Base-by-base conservation (phyloP, 2,888 invertebrate species). In the Sarcophaga rosellei region DNA sequence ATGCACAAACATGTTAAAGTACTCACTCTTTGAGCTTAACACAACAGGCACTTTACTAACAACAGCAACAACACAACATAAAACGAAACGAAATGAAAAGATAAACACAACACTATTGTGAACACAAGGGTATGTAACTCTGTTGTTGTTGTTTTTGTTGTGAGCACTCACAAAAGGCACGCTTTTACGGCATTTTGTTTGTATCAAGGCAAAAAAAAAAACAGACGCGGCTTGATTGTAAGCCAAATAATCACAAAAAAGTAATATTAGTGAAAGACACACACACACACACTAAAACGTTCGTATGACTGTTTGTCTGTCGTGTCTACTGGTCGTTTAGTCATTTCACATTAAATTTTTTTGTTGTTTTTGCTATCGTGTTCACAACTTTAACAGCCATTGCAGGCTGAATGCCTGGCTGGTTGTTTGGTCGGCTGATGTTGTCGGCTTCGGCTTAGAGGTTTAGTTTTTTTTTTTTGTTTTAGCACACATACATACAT, bases 171-270 rank as follows among this genome's bases (percentile, higher is more conserved):
- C 85, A 85, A 81, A 85, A 80, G 83, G 86, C 86, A 86, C 86
- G 79, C 83, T 86, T 86, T 82, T 83, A 83, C 83, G 80, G 83
- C 80, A 79, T 85, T 82, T 82, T 85, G 81, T 82, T 44, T 68
- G 53, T 35, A 47, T 63, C 5, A 65, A n/a, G 59, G 53, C 61
- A 57, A 69, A 72, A 62, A 73, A 21, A 75, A 77, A 75, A 72
- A n/a, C n/a, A 82, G 74, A 81, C 61, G 83, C 82, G 79, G 86
- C 83, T 80, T 73, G 79, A 86, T 80, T 82, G 83, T 86, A 79
- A 79, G 73, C 73, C 57, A 79, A 72, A 79, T 66, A 66, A 73
- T 53, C 1, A 53, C 53, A 61, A 69, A 57, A 59, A 65, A 61
- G n/a, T 45, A 59, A 12, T 74, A 75, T 79, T 70, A 75, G 70